A percentile compares a stretch with the other conserved stretches of the same genome.
These are phyloP conservation scores for Sebastes minor DNA, from an alignment of 2,797 vertebrate species.

Conservation along the genomic window DNA sequence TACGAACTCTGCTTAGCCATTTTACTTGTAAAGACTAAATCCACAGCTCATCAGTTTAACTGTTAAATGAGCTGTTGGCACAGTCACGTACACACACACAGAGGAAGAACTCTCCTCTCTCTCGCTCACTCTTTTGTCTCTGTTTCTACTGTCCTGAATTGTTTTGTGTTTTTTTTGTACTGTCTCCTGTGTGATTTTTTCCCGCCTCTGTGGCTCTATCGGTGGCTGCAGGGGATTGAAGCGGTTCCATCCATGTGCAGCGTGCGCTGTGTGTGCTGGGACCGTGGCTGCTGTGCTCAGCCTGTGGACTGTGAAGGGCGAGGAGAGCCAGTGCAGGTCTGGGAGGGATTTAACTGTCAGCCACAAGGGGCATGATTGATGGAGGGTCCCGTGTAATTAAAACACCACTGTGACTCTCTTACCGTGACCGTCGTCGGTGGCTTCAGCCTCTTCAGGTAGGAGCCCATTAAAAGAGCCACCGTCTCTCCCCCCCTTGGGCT, in stretches of 20 bases:
- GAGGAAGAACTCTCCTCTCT: background rate
- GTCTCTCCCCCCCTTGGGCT: background rate
- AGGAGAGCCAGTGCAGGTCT: constrained; percentile 47
- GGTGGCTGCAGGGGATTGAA: constrained; percentile 27
- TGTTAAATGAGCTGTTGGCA: background rate
- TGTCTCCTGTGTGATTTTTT: constrained; percentile 30
- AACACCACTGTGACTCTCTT: constrained; percentile 54
- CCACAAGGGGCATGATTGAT: constrained; percentile 66
- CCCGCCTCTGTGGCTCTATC: constrained; percentile 30
- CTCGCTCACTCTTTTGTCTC: background rate
- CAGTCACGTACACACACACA: background rate
- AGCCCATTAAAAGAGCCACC: constrained; percentile 44
- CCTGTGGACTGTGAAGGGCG: constrained; percentile 76
- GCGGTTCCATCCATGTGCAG: constrained; percentile 9
- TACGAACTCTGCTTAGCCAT: background rate
- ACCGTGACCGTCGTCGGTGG: constrained; percentile 25
- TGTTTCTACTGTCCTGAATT: constrained; percentile 27
- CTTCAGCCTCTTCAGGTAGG: constrained; percentile 43
- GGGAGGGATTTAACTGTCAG: constrained; percentile 75
- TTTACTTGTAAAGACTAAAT: background rate
- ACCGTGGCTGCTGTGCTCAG: constrained; percentile 43
- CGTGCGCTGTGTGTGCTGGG: constrained; percentile 19
- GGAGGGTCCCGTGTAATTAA: constrained; percentile 70
- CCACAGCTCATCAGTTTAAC: background rate
- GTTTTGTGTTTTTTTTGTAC: constrained; percentile 3